Evolutionary conservation across 2,888 invertebrate genomes (phyloP), one percentile per base, ranked within the genome.

Genomic region (Ennomos fuscantarius): DNA sequence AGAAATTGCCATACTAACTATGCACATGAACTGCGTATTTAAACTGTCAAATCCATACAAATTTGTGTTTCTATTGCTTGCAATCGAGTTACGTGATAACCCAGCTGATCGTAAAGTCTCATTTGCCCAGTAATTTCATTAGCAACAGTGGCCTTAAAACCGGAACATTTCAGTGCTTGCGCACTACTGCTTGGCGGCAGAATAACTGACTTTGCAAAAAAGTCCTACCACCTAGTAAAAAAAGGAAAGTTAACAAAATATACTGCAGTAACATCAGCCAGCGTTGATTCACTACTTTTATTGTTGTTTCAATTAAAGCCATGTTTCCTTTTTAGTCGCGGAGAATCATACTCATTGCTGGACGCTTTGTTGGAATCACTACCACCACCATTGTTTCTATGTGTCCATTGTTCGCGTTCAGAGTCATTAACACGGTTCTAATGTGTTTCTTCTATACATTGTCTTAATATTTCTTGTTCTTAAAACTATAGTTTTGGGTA

Each of bases 321-420:
- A 33, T 35, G 65, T 74, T 77, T 73, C 76, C 75, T 73, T 70
- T 72, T 78, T 73, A 69, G 71, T 57, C 65, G 65, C 60, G 60
- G 54, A 49, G 53, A 63, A 66, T 60, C 49, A 46, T 45, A 48
- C 54, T 46, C 49, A 15, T 53, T 34, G 40, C 39, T 56, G 55
- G 37, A 37, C 50, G 48, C 43, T 57, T 51, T 55, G 46, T 51
- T 46, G 36, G 45, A 43, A 62, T 39, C 51, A 24, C 41, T 31
- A 33, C 51, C 51, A 24, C 35, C 13, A 33, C 51, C 35, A 55
- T 62, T 65, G 62, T 65, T 55, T 48, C 46, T 44, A 53, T 56
- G 45, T 52, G 42, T 37, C 42, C 39, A 63, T 63, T 60, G 57
- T 55, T 52, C 35, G n/a, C 32, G 11, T 40, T 54, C 15, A 42